Percentiles rank a stretch among this genome's conserved stretches.
phyloP scores from a whole-genome alignment of 2,888 invertebrate genomes.

The Volucella zonaria region DNA sequence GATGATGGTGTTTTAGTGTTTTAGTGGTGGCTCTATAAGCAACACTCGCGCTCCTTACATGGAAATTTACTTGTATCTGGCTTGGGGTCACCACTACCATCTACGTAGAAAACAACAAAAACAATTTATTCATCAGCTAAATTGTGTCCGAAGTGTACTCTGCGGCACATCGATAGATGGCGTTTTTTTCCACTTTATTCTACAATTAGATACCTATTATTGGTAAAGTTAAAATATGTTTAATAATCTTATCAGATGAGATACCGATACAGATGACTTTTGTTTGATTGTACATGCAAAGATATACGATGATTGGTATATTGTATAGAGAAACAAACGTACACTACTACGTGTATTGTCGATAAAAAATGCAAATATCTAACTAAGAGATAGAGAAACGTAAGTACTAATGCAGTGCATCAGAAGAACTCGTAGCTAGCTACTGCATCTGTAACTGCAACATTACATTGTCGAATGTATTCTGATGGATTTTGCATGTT shows the following conservation, averaged over 20 bases:
- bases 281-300: slow-evolving; percentile 54
- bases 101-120: slow-evolving; percentile 27
- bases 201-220: background rate
- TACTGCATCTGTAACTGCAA: slow-evolving; percentile 29
- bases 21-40: slow-evolving; percentile 32
- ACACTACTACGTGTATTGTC: background rate
- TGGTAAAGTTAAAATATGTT: slow-evolving; percentile 38
- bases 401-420: background rate
- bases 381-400: slow-evolving; percentile 1
- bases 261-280: slow-evolving; percentile 33
- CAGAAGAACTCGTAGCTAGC: background rate
- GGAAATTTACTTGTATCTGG: background rate
- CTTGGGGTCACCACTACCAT: slow-evolving; percentile 50
- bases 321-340: no score
- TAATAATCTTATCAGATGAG: slow-evolving; percentile 58
- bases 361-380: slow-evolving; percentile 49
- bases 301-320: slow-evolving; percentile 1
- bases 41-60: slow-evolving; percentile 37
- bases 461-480: slow-evolving; percentile 28
- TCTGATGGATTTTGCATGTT: slow-evolving; percentile 68
- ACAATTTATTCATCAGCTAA: slow-evolving; percentile 62
- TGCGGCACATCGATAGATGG: slow-evolving; percentile 55
- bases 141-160: slow-evolving; percentile 53
- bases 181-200: slow-evolving; percentile 27
- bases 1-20: background rate